Base-by-base conservation (phyloP, 2,797 vertebrate genomes). In the Syngnathus rostellatus region DNA sequence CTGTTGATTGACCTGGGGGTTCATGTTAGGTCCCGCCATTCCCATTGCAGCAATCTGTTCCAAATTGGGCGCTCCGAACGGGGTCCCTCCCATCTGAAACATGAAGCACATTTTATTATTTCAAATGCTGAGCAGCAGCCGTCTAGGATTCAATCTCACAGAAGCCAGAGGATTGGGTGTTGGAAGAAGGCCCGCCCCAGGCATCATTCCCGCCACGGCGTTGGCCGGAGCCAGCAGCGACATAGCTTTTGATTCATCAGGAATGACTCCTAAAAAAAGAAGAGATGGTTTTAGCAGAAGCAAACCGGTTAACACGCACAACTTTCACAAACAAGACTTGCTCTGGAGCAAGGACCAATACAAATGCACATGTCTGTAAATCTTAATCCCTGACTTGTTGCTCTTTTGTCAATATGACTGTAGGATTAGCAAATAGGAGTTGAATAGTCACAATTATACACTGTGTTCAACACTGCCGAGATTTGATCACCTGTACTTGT, bases 401-500 rank as follows among this genome's bases (percentile, higher is more conserved):
- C 25, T 77, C 72, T 73, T 83, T 78, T 78, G 75, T 81, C 66
- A 83, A 71, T 81, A 82, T 85, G 74, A 85, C 81, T 87, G 75
- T 85, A 88, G 78, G 83, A 85, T 88, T 88, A 89, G 86, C 85
- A 89, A 81, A 83, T 87, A 90, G 78, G 75, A 87, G 73, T 89
- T 86, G 82, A 92, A 93, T 82, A 93, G 93, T 95, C 95, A 98
- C 97, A 97, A 98, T 95, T 46, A 97, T 94, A 99, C 94, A 98
- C 93, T 96, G 91, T 93, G 94, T 93, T 97, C 94, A 96, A 96
- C 95, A 95, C 96, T 99, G 95, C 96, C 95, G 96, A 98, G 96
- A 95, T 98, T 93, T 97, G 92, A 96, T 99, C 97, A 99, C 96
- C 97, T 99, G 96, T 93, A 96, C 96, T 97, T 92, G 96, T 93